Evolutionary conservation across 2,888 invertebrate species (phyloP).

Genomic region (Scaeva pyrastri): DNA sequence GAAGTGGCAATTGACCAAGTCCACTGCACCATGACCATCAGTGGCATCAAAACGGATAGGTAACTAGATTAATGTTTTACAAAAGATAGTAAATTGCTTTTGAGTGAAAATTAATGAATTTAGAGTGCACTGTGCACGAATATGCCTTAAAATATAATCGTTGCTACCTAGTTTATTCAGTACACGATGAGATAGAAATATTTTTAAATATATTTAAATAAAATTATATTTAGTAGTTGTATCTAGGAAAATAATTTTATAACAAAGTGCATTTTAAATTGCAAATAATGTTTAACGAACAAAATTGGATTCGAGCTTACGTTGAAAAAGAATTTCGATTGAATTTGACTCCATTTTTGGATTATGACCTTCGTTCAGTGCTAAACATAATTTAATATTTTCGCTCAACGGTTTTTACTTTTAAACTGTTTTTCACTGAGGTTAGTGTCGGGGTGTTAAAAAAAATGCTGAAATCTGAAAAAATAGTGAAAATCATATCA

Average conservation of each 20-base stretch:
- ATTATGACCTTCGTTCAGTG: too few relatives aligned
- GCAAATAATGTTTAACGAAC: too few relatives aligned
- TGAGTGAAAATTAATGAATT: conserved; percentile 62
- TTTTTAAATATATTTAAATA: not conserved
- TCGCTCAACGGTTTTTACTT: too few relatives aligned
- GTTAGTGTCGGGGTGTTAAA: too few relatives aligned
- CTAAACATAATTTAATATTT: too few relatives aligned
- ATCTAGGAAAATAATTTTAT: not conserved
- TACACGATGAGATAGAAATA: not conserved
- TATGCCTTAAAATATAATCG: not conserved
- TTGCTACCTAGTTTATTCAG: not conserved
- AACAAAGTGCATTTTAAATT: not conserved
- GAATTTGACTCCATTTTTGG: too few relatives aligned
- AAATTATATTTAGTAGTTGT: not conserved
- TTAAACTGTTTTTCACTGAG: too few relatives aligned
- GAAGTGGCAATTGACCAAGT: conserved; percentile 17
- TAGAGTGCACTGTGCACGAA: not conserved
- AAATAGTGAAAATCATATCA: too few relatives aligned
- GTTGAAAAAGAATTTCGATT: not conserved
- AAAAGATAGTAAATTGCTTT: conserved; percentile 63
- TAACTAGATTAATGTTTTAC: conserved; percentile 58
- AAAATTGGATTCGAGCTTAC: not conserved
- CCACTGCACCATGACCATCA: conserved; percentile 26
- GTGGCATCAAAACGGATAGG: not conserved
- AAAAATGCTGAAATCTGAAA: too few relatives aligned